These are phyloP conservation scores for Chaetodon auriga DNA, from an alignment of 2,113 vertebrate species.

Conservation along the genomic window DNA sequence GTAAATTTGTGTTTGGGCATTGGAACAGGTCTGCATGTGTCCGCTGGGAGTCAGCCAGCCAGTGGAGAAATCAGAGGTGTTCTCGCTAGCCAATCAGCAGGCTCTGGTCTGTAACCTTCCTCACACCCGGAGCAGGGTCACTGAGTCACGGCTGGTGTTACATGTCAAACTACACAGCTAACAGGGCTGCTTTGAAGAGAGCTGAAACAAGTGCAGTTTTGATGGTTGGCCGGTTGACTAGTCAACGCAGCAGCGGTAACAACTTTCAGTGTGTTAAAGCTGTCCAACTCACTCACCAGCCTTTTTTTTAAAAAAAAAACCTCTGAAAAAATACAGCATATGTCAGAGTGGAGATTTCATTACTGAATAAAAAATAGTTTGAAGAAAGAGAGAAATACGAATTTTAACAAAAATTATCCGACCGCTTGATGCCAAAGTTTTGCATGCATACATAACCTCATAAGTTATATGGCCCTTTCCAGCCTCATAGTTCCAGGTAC, in stretches of 20 bases:
- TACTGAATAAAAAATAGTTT: not conserved
- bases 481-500: not conserved
- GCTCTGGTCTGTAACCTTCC: slow-evolving; percentile 58
- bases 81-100: slow-evolving; percentile 60
- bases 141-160: slow-evolving; percentile 51
- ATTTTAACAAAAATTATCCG: not conserved
- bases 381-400: not conserved
- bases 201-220: slow-evolving; percentile 35
- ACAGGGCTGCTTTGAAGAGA: slow-evolving; percentile 43
- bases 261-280: slow-evolving; percentile 19
- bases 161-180: slow-evolving; percentile 42
- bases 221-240: slow-evolving; percentile 40
- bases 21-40: slow-evolving; percentile 70
- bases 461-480: not conserved
- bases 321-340: not conserved
- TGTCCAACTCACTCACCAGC: slow-evolving; percentile 1
- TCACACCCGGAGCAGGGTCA: slow-evolving; percentile 58
- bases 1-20: slow-evolving; percentile 80
- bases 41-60: slow-evolving; percentile 59
- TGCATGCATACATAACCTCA: not conserved
- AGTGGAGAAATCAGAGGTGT: slow-evolving; percentile 73
- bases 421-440: not conserved
- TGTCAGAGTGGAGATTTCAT: not conserved
- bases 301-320: not conserved
- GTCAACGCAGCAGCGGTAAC: slow-evolving; percentile 39